These are phyloP conservation scores for Circaetus cinerascens DNA, from an alignment of 2,113 vertebrate species.

Conservation along the genomic window DNA sequence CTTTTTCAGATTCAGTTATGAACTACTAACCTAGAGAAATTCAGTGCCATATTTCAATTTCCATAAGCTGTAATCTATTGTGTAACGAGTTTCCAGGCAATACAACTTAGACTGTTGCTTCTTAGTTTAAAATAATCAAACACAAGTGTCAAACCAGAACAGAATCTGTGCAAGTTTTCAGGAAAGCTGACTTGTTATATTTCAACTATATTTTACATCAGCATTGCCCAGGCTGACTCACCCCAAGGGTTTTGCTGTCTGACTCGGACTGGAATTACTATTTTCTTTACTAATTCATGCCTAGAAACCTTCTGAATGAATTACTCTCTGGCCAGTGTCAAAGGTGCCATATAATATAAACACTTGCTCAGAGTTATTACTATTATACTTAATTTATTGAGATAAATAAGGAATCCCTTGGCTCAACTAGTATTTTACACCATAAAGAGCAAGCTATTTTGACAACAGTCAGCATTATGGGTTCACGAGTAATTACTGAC, in stretches of 20 bases:
- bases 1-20: background rate
- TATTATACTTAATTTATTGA: conserved; percentile 65
- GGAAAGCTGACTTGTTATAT: background rate
- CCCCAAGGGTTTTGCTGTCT: background rate
- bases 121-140: background rate
- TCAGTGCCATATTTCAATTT: background rate
- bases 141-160: background rate
- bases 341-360: conserved; percentile 23
- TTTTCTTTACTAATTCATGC: conserved; percentile 10
- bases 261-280: background rate
- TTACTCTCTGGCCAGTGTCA: conserved; percentile 39
- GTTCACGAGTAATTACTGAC: conserved; percentile 73
- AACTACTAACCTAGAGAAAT: background rate
- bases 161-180: background rate
- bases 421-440: conserved; percentile 30
- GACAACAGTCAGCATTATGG: conserved; percentile 62
- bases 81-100: background rate
- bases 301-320: background rate
- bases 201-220: background rate
- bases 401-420: conserved; percentile 53
- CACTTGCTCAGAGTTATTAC: conserved; percentile 35
- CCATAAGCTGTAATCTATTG: background rate
- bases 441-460: conserved; percentile 33
- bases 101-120: background rate
- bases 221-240: background rate